phyloP scores from a whole-genome alignment of 2,888 invertebrate genomes.

The Hemaris fuciformis region DNA sequence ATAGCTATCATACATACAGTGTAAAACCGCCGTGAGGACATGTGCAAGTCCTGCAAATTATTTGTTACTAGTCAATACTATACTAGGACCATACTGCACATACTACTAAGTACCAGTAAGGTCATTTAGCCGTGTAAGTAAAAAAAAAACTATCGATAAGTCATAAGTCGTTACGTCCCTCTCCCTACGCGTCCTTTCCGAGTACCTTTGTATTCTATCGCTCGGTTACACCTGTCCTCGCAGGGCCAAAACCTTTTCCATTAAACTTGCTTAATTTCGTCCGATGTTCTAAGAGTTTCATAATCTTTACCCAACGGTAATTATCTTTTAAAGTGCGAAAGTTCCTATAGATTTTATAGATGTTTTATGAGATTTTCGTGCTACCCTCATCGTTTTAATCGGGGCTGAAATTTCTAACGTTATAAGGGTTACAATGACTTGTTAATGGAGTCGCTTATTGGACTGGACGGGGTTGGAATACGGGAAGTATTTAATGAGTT shows the following conservation, averaged over 20 bases:
- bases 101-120: too few relatives aligned
- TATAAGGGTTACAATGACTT: slow-evolving; percentile 21
- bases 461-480: too few relatives aligned
- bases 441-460: too few relatives aligned
- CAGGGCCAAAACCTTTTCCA: slow-evolving; percentile 57
- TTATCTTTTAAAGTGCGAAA: slow-evolving; percentile 42
- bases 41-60: too few relatives aligned
- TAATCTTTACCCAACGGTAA: slow-evolving; percentile 36
- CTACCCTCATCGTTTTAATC: neutral
- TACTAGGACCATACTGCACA: too few relatives aligned
- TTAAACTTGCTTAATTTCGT: slow-evolving; percentile 70
- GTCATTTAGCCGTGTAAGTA: too few relatives aligned
- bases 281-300: slow-evolving; percentile 29
- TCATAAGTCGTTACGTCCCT: slow-evolving; percentile 22
- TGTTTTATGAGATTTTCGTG: neutral
- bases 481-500: too few relatives aligned
- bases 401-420: neutral
- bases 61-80: too few relatives aligned
- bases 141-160: neutral
- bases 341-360: slow-evolving; percentile 13
- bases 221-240: slow-evolving; percentile 50
- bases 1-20: too few relatives aligned
- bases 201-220: slow-evolving; percentile 38
- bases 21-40: too few relatives aligned
- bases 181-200: slow-evolving; percentile 23